Evolutionary conservation across 2,888 invertebrate species (phyloP).

Genomic region (Tenthredo mesomela): DNA sequence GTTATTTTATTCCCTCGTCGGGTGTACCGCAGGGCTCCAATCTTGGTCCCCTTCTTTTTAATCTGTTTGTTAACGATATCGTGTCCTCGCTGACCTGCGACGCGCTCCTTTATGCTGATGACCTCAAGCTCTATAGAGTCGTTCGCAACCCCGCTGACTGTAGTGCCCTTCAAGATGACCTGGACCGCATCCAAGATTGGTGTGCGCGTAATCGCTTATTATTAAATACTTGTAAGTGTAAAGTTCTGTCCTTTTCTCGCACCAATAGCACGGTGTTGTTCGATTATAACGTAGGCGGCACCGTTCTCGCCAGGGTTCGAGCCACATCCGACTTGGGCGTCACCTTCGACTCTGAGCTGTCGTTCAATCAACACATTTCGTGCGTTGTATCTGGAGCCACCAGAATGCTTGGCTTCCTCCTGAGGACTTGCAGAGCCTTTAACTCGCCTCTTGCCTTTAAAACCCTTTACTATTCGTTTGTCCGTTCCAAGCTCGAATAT

Average conservation of each 20-base stretch:
- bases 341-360: too few relatives aligned
- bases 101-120: slow-evolving; percentile 7
- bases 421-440: too few relatives aligned
- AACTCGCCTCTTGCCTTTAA: too few relatives aligned
- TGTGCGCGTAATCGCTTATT: background rate
- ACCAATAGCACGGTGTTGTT: background rate
- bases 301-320: background rate
- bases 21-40: slow-evolving; percentile 56
- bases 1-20: slow-evolving; percentile 29
- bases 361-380: too few relatives aligned
- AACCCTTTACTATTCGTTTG: too few relatives aligned
- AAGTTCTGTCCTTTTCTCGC: background rate
- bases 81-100: background rate
- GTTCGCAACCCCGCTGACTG: background rate
- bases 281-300: background rate
- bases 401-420: too few relatives aligned
- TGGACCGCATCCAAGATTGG: background rate
- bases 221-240: background rate
- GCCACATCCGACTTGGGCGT: too few relatives aligned
- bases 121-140: slow-evolving; percentile 1
- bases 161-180: background rate
- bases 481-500: too few relatives aligned
- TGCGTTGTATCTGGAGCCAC: too few relatives aligned
- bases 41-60: slow-evolving; percentile 53
- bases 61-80: slow-evolving; percentile 1